These are phyloP conservation scores for Echeneis naucrates DNA, from an alignment of 2,797 vertebrate genomes.

Conservation along the genomic window DNA sequence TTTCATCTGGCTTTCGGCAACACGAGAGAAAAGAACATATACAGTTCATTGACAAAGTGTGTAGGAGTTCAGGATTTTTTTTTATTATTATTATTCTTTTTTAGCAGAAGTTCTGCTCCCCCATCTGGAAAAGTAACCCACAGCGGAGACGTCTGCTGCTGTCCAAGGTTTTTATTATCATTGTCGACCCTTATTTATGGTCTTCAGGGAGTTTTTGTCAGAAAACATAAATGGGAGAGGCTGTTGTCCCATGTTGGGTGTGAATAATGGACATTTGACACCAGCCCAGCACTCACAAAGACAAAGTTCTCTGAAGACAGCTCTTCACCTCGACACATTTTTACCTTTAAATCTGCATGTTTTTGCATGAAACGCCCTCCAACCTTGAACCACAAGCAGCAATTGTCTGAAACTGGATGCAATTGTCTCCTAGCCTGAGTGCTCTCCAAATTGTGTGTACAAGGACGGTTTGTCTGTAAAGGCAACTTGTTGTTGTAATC, in stretches of 20 bases:
- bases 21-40: conserved; percentile 12
- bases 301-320: conserved; percentile 18
- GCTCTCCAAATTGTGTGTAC: conserved; percentile 26
- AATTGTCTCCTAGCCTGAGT: conserved; percentile 18
- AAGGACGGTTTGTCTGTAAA: conserved; percentile 22
- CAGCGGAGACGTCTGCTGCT: conserved; percentile 17
- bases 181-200: too few species aligned
- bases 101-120: neutral
- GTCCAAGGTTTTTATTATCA: conserved; percentile 25
- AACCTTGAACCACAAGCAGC: neutral
- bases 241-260: conserved; percentile 46
- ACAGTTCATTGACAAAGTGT: neutral
- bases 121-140: conserved; percentile 65
- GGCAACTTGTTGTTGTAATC: conserved; percentile 14
- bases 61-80: neutral
- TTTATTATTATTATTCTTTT: too few species aligned
- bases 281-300: conserved; percentile 3
- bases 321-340: conserved; percentile 35
- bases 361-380: neutral
- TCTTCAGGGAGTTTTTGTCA: conserved; percentile 34
- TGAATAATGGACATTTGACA: conserved; percentile 54
- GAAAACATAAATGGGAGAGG: conserved; percentile 29
- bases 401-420: conserved; percentile 18
- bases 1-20: conserved; percentile 3
- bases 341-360: neutral